A percentile compares a stretch with the other conserved stretches of the same genome.
phyloP scores from a whole-genome alignment of 2,888 invertebrate species.

The Cartodere bifasciata region DNA sequence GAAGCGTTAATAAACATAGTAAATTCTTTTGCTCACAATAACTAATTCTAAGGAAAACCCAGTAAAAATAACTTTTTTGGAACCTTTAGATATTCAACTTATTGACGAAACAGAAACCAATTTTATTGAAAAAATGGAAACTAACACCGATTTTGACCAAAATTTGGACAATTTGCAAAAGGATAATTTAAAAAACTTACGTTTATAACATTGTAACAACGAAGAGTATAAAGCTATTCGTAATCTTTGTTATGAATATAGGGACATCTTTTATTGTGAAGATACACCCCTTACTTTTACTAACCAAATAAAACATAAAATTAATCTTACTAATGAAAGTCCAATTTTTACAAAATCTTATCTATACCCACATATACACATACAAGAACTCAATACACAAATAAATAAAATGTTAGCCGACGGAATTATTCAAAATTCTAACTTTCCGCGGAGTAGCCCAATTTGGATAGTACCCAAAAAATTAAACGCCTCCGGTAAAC shows the following conservation, averaged over 20 bases:
- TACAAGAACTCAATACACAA: conserved; percentile 20
- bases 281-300: conserved; percentile 18
- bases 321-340: conserved; percentile 19
- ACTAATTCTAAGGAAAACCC: no score
- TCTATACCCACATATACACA: conserved; percentile 21
- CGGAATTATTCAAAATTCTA: conserved; percentile 17
- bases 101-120: no score
- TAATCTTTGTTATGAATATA: conserved; percentile 15
- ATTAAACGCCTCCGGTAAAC: conserved; percentile 15
- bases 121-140: no score
- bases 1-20: no score
- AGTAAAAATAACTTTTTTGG: no score
- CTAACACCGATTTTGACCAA: no score
- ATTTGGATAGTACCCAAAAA: conserved; percentile 23
- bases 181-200: no score
- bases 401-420: conserved; percentile 17
- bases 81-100: no score
- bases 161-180: no score
- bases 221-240: conserved; percentile 17
- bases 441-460: conserved; percentile 17
- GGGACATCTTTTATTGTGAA: conserved; percentile 18
- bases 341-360: conserved; percentile 21
- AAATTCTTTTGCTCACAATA: no score
- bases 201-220: conserved; percentile 18
- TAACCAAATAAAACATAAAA: conserved; percentile 20